Evolutionary conservation across 1,140 invertebrate genomes (phyloP).

Genomic region (Drosophila elegans): DNA sequence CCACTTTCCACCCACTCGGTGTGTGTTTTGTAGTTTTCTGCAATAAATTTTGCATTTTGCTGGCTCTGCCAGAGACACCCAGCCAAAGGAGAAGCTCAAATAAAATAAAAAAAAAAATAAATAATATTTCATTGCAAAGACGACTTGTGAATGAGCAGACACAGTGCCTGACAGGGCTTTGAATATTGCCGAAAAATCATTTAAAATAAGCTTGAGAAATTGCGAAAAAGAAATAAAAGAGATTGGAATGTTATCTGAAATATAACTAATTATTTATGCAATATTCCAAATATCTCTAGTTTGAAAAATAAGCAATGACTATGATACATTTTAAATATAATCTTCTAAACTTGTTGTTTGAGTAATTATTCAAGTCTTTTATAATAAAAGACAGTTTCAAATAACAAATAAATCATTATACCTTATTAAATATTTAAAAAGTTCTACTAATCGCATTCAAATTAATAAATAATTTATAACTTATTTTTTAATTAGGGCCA

Average conservation of each 20-base stretch:
- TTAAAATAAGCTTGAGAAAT: too few species aligned
- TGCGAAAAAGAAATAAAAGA: too few species aligned
- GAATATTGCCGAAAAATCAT: slow-evolving; percentile 2
- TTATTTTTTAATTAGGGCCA: slow-evolving; percentile 1
- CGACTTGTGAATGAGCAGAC: slow-evolving; percentile 14
- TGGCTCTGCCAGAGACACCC: slow-evolving; percentile 61
- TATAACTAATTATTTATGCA: too few species aligned
- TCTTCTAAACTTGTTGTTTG: too few species aligned
- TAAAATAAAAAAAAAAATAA: slow-evolving; percentile 26
- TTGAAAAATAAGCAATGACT: too few species aligned
- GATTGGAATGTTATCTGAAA: too few species aligned
- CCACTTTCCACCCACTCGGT: slow-evolving; percentile 24
- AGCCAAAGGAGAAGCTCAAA: slow-evolving; percentile 20
- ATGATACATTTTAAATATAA: too few species aligned
- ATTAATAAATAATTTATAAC: neutral
- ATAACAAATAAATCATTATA: too few species aligned
- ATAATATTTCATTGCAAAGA: slow-evolving; percentile 36
- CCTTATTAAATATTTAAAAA: too few species aligned
- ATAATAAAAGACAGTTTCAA: too few species aligned
- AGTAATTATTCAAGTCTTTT: too few species aligned
- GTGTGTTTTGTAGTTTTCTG: slow-evolving; percentile 72
- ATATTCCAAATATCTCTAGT: too few species aligned
- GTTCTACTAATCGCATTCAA: neutral
- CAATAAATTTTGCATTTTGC: slow-evolving; percentile 82
- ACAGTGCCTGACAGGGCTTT: slow-evolving; percentile 12